Base-by-base conservation (phyloP, 2,888 invertebrate genomes). In the Disparrhopalites patrizii region DNA sequence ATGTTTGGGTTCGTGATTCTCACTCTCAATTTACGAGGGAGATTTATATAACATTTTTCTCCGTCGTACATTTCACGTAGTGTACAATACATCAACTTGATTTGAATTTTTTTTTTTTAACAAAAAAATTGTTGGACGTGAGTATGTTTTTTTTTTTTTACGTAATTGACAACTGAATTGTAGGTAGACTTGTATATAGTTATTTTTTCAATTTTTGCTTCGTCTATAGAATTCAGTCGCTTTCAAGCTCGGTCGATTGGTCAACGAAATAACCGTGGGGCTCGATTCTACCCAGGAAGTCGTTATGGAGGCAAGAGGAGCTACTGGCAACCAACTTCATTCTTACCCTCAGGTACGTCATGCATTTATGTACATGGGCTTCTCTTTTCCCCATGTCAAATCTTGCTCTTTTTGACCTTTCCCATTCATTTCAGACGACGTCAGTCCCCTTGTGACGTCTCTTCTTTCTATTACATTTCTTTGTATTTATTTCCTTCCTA, bases 221-320 rank as follows among this genome's bases (percentile, higher is more conserved):
- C 43, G 28, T 43, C 15, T 38, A 23, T 40, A 61, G 61, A 61
- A 10, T 51, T 65, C 10, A 65, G 58, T 55, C 63, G 72, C 30
- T 57, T 70, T 40, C 65, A 66, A 18, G 36, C 67, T 23, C 68
- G 72, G 43, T 67, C 67, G 15, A 66, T 66, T 62, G 69, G 72
- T 25, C 70, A 65, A n/a, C 66, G 74, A 60, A 68, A 66, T 43
- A 67, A 70, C 36, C 65, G 74, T 38, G 63, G 63, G 25, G 58
- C 63, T 23, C 62, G 74, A 25, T 75, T 75, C 57, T 75, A 75
- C 60, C 71, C 73, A 43, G 74, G 74, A 55, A 67, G 70, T 20
- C 66, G 74, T 40, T 75, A 73, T 51, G 74, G 73, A 15, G 74
- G 74, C 40, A 75, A 75, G 56, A 58, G 74, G 54, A 70, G 71